Conservation (phyloP, 2,113 vertebrate species). For the Albula goreensis region DNA sequence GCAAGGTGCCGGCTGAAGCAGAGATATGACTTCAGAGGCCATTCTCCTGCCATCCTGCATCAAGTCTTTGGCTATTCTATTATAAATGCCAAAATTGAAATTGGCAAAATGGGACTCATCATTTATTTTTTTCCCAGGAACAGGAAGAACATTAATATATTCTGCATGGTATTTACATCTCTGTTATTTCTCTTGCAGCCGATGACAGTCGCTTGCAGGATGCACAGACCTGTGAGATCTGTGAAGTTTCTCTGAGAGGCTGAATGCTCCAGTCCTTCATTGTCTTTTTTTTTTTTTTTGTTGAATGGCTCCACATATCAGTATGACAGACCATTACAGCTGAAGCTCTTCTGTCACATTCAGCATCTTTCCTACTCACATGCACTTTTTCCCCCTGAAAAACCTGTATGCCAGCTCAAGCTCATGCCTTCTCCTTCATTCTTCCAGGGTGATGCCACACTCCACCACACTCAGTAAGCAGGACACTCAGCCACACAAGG, state of each 20-base stretch:
- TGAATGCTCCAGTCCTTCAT: not conserved
- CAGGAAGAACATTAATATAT: not conserved
- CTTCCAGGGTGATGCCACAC: not conserved
- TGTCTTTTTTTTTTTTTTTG: not conserved
- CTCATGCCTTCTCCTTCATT: not conserved
- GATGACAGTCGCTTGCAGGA: not conserved
- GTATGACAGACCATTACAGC: constrained; percentile 6
- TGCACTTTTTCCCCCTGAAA: not conserved
- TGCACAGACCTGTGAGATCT: not conserved
- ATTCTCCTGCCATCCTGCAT: not conserved
- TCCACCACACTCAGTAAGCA: not conserved
- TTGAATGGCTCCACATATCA: not conserved
- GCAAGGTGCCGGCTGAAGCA: not conserved
- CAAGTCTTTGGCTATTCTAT: not conserved
- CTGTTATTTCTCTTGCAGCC: not conserved
- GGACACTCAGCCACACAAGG: not conserved
- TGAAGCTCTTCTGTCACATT: not conserved
- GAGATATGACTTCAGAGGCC: not conserved
- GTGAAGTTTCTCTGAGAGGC: not conserved
- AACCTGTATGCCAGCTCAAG: not conserved
- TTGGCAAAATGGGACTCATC: not conserved
- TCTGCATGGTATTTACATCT: not conserved
- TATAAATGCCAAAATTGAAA: not conserved
- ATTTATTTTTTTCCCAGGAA: not conserved
- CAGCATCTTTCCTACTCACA: not conserved